Evolutionary conservation across 2,113 vertebrate species (phyloP), one percentile per base, ranked within the genome.

Genomic region (Hipposideros armiger): DNA sequence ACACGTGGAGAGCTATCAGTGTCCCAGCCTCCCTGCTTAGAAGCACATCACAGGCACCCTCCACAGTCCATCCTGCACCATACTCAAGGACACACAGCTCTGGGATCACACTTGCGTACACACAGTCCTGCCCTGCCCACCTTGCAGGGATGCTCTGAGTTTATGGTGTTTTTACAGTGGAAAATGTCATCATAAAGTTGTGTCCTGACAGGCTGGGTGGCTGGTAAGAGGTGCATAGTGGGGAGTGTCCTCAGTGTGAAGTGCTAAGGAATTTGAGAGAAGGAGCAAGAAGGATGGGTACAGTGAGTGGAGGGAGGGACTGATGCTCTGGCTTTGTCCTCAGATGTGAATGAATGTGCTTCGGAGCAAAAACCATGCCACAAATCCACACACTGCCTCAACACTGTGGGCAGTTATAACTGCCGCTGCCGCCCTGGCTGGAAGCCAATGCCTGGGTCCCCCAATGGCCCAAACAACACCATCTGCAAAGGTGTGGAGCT

Each of bases 271-370:
- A 60, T 24, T 60, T 60, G 58, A 60, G 60, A 13, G 52, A 54
- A 54, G 52, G 52, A 14, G 13, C 52, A 15, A 16, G 36, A 69
- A 52, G 40, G n/a, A 4, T 0, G 47, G 47, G 45, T 30, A 28
- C 60, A 4, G 24, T 45, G 62, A 56, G 47, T 11, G 19, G 60
- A 28, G 11, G 30, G 58, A 4, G 26, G 3, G 17, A 1, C 16
- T 94, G 47, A 97, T 22, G 30, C 67, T 91, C 82, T 84, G 76
- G 14, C 45, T 90, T 92, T 93, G 91, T 98, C 89, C 50, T 30
- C 97, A 97, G 97, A 96, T 30, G 91, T 97, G 85, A 85, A 98
- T 24, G 97, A 97, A 81, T 97, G 94, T 22, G 20, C 11, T 16
- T 76, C 7, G 0, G 74, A 70, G 26, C 24, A 8, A 16, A 92